A percentile compares a stretch with the other conserved stretches of the same genome.
phyloP scores from a whole-genome alignment of 2,113 vertebrate species.

The Phalacrocorax aristotelis region DNA sequence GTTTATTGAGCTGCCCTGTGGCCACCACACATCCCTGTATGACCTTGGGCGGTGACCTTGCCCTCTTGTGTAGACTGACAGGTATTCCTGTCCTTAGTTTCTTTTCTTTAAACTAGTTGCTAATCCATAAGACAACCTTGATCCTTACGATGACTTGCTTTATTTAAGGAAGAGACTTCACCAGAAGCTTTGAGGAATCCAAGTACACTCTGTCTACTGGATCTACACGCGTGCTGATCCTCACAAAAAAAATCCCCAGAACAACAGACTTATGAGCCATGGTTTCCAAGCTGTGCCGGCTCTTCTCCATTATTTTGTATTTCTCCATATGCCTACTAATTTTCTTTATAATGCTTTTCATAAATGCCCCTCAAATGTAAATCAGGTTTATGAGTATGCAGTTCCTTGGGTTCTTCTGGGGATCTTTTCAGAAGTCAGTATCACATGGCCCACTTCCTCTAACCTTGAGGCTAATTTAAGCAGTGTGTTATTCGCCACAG shows the following conservation, averaged over 20 bases:
- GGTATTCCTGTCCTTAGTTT: background rate
- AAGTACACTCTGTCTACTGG: background rate
- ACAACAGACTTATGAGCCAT: background rate
- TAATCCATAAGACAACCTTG: background rate
- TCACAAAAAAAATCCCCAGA: background rate
- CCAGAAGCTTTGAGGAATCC: background rate
- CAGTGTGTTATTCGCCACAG: background rate
- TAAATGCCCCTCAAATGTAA: background rate
- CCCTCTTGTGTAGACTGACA: background rate
- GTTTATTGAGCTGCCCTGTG: background rate
- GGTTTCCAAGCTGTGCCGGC: constrained; percentile 10
- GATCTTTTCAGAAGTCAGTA: background rate
- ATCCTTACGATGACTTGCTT: background rate
- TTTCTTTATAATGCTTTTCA: background rate
- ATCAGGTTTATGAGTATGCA: background rate
- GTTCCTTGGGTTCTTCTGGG: background rate
- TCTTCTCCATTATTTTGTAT: background rate
- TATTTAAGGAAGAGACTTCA: background rate
- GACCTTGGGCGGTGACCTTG: background rate
- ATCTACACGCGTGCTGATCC: background rate
- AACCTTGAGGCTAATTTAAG: constrained; percentile 36
- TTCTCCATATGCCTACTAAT: background rate
- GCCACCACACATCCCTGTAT: background rate
- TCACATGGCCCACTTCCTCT: background rate
- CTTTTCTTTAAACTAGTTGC: background rate